Evolutionary conservation across 2,888 invertebrate genomes (phyloP), one percentile per base, ranked within the genome.

Genomic region (Stramonita haemastoma): DNA sequence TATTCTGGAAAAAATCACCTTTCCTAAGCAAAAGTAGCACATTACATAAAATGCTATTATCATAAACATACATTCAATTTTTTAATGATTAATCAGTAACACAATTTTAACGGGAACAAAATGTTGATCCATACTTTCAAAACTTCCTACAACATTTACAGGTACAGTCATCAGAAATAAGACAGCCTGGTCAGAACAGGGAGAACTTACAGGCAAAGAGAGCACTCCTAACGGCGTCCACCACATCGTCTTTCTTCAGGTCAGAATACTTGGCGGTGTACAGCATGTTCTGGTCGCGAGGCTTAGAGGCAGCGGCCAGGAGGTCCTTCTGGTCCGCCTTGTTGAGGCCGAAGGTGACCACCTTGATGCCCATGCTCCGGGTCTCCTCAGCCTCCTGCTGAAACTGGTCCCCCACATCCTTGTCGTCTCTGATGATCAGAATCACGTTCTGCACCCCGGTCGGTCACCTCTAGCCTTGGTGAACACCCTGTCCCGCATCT

Each of bases 371-470:
- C 19, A 90, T 90, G 46, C 90, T 87, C 89, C 93, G 93, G 29
- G 94, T 89, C 8, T 90, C 91, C 0, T 93, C 91, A 1, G 94
- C 92, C 83, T 94, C 93, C 70, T 91, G 91, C 0, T 91, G 1
- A 46, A 93, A 93, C 2, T 91, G 88, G 36, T 92, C 91, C 0
- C 90, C 88, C 73, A 92, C 91, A 11, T 93, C 92, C 86, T 93
- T 93, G 0, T 92, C 88, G 81, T 94, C 94, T 0, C 94, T 94
- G 13, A 94, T 92, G 29, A 94, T 83, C 32, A 94, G 89, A 56
- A 94, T 89, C 15, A 92, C 92, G 87, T 94, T 93, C 0, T 93
- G 94, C 32, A 91, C 93, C 46, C 92, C 91, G 90, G 89, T 32
- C 90, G 89, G 89, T 91, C 90, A 13, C 93, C 93, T 13, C 86